These are phyloP conservation scores for Ericerus pela DNA, from an alignment of 1,140 invertebrate genomes.

Conservation along the genomic window DNA sequence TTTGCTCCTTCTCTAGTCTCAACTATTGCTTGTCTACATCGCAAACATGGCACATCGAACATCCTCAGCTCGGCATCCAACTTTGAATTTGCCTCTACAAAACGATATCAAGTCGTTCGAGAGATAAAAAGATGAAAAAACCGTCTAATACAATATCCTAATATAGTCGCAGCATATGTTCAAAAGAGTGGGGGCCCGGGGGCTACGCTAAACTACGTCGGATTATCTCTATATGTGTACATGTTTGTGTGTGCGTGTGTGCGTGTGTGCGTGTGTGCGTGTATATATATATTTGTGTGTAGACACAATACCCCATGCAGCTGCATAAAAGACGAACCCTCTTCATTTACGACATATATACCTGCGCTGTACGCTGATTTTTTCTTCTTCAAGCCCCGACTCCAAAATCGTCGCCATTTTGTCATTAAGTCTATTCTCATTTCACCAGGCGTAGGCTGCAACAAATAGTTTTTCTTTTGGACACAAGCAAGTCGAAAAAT, in stretches of 20 bases:
- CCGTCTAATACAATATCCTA: constrained; percentile 9
- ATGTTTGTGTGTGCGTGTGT: neutral
- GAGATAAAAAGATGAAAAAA: constrained; percentile 2
- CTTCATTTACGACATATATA: neutral
- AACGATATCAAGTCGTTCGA: constrained; percentile 2
- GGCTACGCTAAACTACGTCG: neutral
- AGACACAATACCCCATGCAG: neutral
- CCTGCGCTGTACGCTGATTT: neutral
- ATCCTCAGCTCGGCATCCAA: neutral
- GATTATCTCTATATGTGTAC: neutral
- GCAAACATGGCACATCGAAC: neutral
- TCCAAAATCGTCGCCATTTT: constrained; percentile 3
- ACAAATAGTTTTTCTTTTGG: no score
- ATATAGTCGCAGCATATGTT: constrained; percentile 7
- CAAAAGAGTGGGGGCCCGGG: constrained; percentile 4
- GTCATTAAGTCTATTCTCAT: no score
- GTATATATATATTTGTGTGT: no score
- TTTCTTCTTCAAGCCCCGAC: neutral
- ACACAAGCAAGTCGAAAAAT: no score
- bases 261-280: neutral
- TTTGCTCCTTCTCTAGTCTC: neutral
- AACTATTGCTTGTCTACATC: neutral
- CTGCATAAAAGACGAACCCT: neutral
- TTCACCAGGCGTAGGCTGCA: no score
- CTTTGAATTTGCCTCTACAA: neutral